These are phyloP conservation scores for Geotrypetes seraphini DNA, from an alignment of 2,797 vertebrate genomes.

Conservation along the genomic window DNA sequence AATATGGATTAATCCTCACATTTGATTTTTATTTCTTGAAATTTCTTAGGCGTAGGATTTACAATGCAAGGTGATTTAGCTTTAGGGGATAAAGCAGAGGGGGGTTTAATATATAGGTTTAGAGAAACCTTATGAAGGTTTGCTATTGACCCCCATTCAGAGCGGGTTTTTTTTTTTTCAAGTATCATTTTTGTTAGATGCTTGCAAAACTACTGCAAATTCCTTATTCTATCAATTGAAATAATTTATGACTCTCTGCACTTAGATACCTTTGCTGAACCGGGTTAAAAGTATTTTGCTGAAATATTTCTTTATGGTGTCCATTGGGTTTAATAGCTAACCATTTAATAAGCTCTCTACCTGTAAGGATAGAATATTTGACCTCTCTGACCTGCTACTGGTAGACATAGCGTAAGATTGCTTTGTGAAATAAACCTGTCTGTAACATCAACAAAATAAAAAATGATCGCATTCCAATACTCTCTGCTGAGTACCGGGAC, in stretches of 20 bases:
- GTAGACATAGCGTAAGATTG: constrained; percentile 93
- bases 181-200: constrained; percentile 33
- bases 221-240: constrained; percentile 25
- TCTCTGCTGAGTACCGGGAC: constrained; percentile 76
- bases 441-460: constrained; percentile 93
- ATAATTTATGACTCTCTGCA: constrained; percentile 44
- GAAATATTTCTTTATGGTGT: constrained; percentile 58
- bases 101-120: neutral
- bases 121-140: neutral
- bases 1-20: no score
- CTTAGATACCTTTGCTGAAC: constrained; percentile 43
- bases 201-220: constrained; percentile 24
- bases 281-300: constrained; percentile 50
- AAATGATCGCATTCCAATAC: constrained; percentile 80
- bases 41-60: no score
- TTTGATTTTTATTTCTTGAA: no score
- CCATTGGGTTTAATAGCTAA: constrained; percentile 55
- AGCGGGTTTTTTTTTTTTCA: no score
- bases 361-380: constrained; percentile 70
- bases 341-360: constrained; percentile 74
- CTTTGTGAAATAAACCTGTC: constrained; percentile 99
- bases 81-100: no score
- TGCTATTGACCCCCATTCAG: constrained; percentile 6
- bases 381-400: constrained; percentile 81
- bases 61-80: no score